Percentiles rank a stretch among this genome's conserved stretches.
phyloP scores from a whole-genome alignment of 2,888 invertebrate genomes.

The Acanthosepion lycidas region DNA sequence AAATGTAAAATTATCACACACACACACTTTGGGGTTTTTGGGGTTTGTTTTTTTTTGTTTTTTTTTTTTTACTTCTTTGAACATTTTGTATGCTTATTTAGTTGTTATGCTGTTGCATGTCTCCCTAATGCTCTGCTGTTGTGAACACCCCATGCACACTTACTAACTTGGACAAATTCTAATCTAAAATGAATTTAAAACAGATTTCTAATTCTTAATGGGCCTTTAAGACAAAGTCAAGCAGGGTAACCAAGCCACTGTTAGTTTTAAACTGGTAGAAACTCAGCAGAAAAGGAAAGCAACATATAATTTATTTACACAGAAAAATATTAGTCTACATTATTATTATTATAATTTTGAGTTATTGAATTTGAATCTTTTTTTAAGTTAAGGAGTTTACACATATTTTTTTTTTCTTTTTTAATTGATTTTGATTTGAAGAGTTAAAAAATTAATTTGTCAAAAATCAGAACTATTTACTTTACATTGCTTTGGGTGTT shows the following conservation, averaged over 20 bases:
- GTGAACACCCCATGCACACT: background rate
- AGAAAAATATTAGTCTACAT: background rate
- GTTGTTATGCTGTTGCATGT: constrained; percentile 6
- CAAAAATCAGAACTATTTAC: no score
- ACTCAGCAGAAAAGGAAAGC: background rate
- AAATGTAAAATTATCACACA: no score
- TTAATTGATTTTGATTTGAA: no score
- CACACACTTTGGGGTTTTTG: no score
- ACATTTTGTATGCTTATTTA: constrained; percentile 4
- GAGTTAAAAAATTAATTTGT: no score
- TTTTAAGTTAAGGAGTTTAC: background rate
- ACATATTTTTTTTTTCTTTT: background rate
- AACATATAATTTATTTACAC: background rate
- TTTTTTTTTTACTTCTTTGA: background rate
- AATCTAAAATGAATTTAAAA: background rate
- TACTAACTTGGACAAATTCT: constrained; percentile 22
- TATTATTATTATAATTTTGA: background rate
- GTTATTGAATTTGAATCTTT: background rate
- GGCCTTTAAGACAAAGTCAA: background rate
- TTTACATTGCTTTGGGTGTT: background rate
- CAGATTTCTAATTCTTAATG: background rate
- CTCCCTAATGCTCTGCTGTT: background rate
- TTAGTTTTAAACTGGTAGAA: background rate
- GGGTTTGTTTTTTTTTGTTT: background rate
- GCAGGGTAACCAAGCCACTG: background rate